Percentiles rank a stretch among this genome's conserved stretches.
Conservation (phyloP, 2,113 vertebrate genomes). For the Pampusana beccarii region DNA sequence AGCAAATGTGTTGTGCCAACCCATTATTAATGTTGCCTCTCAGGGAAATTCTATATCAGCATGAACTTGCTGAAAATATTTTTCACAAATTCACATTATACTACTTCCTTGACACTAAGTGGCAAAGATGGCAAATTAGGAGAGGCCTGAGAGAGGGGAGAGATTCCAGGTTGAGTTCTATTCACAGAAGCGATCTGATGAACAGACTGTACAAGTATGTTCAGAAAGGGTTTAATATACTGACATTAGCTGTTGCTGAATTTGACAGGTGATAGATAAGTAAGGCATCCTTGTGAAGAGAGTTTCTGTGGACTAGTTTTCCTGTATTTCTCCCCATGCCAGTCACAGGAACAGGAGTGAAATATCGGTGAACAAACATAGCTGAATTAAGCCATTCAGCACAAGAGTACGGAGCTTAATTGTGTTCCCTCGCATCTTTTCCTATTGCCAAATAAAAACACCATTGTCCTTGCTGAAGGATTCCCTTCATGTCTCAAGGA, state of each 20-base stretch:
- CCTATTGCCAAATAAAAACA: constrained; percentile 75
- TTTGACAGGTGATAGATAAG: constrained; percentile 75
- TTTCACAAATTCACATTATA: constrained; percentile 52
- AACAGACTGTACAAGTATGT: background rate
- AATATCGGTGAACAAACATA: constrained; percentile 42
- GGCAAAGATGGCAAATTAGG: constrained; percentile 14
- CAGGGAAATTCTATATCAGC: constrained; percentile 70
- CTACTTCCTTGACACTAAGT: constrained; percentile 34
- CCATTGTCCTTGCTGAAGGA: constrained; percentile 74
- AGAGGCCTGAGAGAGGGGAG: background rate
- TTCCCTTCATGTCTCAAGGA: constrained; percentile 74
- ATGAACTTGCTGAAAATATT: constrained; percentile 62
- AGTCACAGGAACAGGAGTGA: constrained; percentile 66
- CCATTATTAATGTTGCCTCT: constrained; percentile 74
- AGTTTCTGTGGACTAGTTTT: constrained; percentile 51
- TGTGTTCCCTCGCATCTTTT: constrained; percentile 73
- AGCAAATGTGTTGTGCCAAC: constrained; percentile 71
- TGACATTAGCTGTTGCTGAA: constrained; percentile 61
- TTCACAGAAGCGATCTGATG: background rate
- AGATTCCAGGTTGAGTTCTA: constrained; percentile 11
- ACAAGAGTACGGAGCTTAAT: constrained; percentile 66
- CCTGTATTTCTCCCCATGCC: constrained; percentile 58
- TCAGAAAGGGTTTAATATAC: constrained; percentile 45
- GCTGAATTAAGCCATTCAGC: constrained; percentile 80
- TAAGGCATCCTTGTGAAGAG: constrained; percentile 56